Percentiles rank a stretch among this genome's conserved stretches.
Evolutionary conservation across 2,113 vertebrate genomes (phyloP).

Genomic region (Oncorhynchus masou): DNA sequence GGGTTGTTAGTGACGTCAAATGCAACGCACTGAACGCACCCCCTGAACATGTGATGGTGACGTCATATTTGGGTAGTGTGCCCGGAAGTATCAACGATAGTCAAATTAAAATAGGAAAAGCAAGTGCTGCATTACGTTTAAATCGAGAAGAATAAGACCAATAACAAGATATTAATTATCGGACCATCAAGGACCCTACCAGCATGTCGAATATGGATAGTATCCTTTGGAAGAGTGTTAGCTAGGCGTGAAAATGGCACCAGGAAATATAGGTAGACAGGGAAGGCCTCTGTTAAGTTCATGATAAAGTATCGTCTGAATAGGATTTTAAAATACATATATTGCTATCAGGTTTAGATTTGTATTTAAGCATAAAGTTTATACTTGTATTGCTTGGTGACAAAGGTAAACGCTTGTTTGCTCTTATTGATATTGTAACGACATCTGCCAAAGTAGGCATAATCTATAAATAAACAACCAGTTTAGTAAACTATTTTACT

Average conservation of each 20-base stretch:
- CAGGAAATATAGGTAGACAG: no score
- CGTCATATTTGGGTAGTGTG: conserved; percentile 66
- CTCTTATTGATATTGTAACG: neutral
- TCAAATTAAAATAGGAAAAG: conserved; percentile 37
- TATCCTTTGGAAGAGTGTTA: conserved; percentile 71
- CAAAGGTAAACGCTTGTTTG: neutral
- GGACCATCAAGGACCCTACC: neutral
- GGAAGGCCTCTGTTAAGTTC: neutral
- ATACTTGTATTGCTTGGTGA: neutral
- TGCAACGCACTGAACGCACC: conserved; percentile 27
- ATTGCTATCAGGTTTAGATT: neutral
- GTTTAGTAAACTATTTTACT: no score
- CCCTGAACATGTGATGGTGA: conserved; percentile 63
- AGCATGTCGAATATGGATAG: conserved; percentile 76
- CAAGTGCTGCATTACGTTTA: conserved; percentile 15
- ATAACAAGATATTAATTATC: neutral
- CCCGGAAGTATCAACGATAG: conserved; percentile 65
- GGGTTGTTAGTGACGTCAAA: conserved; percentile 49
- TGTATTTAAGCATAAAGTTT: neutral
- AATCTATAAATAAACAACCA: no score
- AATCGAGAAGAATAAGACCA: neutral
- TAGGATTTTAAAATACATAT: neutral
- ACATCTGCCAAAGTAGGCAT: no score
- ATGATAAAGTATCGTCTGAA: neutral
- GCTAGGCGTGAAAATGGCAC: neutral